Evolutionary conservation across 2,888 invertebrate species (phyloP).

Genomic region (Cataglyphis rosenhaueri): DNA sequence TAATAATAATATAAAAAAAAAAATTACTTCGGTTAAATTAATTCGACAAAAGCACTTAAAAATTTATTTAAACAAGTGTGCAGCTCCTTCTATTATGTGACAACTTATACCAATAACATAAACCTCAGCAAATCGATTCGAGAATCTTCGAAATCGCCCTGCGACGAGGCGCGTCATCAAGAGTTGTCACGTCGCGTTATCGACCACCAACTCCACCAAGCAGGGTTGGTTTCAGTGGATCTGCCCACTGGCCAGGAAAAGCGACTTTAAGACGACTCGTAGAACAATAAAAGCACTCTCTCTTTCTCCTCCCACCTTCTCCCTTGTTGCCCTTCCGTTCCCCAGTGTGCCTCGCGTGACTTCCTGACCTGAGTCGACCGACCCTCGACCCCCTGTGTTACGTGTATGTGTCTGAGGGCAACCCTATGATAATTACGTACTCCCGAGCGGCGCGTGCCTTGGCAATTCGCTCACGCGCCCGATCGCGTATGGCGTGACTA

Average conservation of each 20-base stretch:
- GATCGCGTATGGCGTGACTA: conserved; percentile 81
- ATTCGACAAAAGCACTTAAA: not conserved
- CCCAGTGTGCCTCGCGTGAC: conserved; percentile 80
- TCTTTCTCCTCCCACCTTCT: conserved; percentile 59
- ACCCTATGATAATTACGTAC: conserved; percentile 82
- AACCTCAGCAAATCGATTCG: conserved; percentile 42
- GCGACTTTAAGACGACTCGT: conserved; percentile 76
- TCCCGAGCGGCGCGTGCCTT: conserved; percentile 82
- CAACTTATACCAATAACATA: conserved; percentile 19
- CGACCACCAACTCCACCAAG: conserved; percentile 62
- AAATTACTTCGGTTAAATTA: conserved; percentile 7
- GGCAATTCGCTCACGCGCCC: conserved; percentile 78
- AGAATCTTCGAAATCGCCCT: conserved; percentile 36
- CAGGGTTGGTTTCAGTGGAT: conserved; percentile 52
- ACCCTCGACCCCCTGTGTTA: conserved; percentile 61
- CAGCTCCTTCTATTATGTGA: conserved; percentile 3
- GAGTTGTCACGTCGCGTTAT: conserved; percentile 56
- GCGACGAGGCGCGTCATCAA: conserved; percentile 32
- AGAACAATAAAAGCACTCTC: conserved; percentile 74
- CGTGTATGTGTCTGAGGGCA: conserved; percentile 54
- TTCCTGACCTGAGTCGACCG: conserved; percentile 77
- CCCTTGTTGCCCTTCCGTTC: conserved; percentile 59
- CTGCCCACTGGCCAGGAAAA: conserved; percentile 75
- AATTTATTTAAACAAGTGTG: not conserved
- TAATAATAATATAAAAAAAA: not conserved